Evolutionary conservation across 1,140 invertebrate genomes (phyloP), one percentile per base, ranked within the genome.

Genomic region (Plutomurus gul): DNA sequence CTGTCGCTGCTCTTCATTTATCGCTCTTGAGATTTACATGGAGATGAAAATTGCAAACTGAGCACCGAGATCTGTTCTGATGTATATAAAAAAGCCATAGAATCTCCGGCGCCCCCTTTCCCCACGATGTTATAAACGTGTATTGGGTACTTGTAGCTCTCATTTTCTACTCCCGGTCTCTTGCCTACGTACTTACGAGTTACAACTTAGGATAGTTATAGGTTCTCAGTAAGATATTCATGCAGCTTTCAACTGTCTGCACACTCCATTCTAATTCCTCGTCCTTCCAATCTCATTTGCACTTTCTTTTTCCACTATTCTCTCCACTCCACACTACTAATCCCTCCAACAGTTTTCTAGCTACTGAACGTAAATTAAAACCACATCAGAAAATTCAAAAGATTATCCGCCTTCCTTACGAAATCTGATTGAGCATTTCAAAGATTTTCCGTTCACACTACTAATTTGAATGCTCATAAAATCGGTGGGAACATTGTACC

Each of bases 111-210:
- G 13, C 30, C 47, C 25, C 47, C 25, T 6, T 51, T 51, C 8
- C 3, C 30, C 16, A 30, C 16, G n/a, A 33, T 36, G 36, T 36
- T 4, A 43, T 43, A 43, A 13, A 16, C 30, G 18, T n/a, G 27
- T 65, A 65, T 33, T 30, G 36, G 56, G 56, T 65, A 65, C 56
- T 65, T 65, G 56, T 65, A 65, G 56, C 56, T 65, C 56, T 65
- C 56, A 33, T 65, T 65, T 65, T 65, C 56, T 30, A 65, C 56
- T 65, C 51, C 13, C 56, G 33, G 51, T 33, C 27, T 60, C 30
- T 60, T 60, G 51, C 30, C 51, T 60, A 10, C n/a, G n/a, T n/a
- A n/a, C 27, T 36, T 65, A 13, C 27, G 13, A 65, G n/a, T 65
- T 65, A 65, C 36, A 16, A 65, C 56, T 65, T 13, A 16, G 36